These are phyloP conservation scores for Malthinus flaveolus DNA, from an alignment of 2,888 invertebrate genomes.

Conservation along the genomic window DNA sequence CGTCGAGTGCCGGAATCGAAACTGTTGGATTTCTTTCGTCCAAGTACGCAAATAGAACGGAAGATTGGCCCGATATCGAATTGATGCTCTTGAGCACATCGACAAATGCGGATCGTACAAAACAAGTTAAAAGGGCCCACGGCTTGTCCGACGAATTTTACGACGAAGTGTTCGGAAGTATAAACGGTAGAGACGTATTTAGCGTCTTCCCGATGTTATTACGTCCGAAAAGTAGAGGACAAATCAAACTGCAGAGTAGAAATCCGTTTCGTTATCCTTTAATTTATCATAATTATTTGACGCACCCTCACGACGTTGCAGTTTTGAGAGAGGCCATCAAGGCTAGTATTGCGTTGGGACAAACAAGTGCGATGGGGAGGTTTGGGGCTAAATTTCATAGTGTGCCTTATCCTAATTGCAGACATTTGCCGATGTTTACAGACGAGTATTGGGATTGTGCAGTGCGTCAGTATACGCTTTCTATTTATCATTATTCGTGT, in stretches of 20 bases:
- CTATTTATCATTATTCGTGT: constrained; percentile 84
- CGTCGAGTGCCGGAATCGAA: constrained; percentile 85
- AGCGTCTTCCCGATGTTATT: constrained; percentile 88
- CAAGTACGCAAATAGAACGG: constrained; percentile 82
- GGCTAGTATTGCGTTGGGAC: constrained; percentile 78
- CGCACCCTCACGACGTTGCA: constrained; percentile 81
- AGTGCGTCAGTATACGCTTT: constrained; percentile 82
- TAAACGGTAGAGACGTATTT: constrained; percentile 76
- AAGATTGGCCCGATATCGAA: constrained; percentile 92
- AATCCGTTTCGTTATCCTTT: constrained; percentile 79
- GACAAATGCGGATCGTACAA: constrained; percentile 82
- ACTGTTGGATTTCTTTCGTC: constrained; percentile 87
- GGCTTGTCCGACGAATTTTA: constrained; percentile 82
- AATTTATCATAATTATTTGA: constrained; percentile 89
- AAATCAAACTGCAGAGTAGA: constrained; percentile 64
- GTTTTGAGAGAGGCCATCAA: constrained; percentile 86
- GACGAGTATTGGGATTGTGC: constrained; percentile 89
- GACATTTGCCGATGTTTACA: constrained; percentile 73
- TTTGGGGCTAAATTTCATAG: constrained; percentile 79
- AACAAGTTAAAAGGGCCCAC: constrained; percentile 74
- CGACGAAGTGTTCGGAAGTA: constrained; percentile 71
- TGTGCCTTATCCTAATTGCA: constrained; percentile 79
- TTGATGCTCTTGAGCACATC: constrained; percentile 87
- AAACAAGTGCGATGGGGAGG: constrained; percentile 75
- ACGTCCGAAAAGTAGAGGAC: constrained; percentile 84